Evolutionary conservation across 2,888 invertebrate genomes (phyloP).

Genomic region (Neelides folsomi): DNA sequence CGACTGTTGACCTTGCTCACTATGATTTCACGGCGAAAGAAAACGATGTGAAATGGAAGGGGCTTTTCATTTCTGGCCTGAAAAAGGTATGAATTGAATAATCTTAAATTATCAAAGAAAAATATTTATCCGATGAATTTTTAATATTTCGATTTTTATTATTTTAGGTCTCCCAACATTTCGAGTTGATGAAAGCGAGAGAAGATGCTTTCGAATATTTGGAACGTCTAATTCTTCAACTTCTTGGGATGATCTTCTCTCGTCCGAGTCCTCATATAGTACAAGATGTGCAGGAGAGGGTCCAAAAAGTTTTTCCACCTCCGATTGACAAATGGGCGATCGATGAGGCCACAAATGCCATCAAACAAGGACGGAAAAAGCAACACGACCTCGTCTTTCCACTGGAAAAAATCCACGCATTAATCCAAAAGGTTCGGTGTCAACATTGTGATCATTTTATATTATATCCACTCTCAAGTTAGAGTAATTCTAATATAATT

Average conservation of each 20-base stretch:
- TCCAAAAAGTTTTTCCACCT: slow-evolving; percentile 81
- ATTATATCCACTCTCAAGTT: no score
- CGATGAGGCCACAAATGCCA: slow-evolving; percentile 70
- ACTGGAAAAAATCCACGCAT: slow-evolving; percentile 74
- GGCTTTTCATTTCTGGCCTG: slow-evolving; percentile 71
- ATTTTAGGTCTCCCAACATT: slow-evolving; percentile 70
- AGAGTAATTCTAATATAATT: no score
- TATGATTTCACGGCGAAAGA: slow-evolving; percentile 81
- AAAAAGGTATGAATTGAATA: slow-evolving; percentile 72
- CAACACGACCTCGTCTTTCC: slow-evolving; percentile 58
- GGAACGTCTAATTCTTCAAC: slow-evolving; percentile 74
- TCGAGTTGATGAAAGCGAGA: slow-evolving; percentile 68
- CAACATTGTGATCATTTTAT: no score
- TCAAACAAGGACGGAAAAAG: slow-evolving; percentile 61
- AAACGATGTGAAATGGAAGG: slow-evolving; percentile 83
- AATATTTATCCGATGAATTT: no score
- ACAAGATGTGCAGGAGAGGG: slow-evolving; percentile 84
- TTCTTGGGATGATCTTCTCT: slow-evolving; percentile 76
- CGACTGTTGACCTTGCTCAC: slow-evolving; percentile 19
- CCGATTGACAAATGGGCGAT: slow-evolving; percentile 90
- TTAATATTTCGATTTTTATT: slow-evolving; percentile 14
- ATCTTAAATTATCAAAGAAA: no score
- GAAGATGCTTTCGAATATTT: slow-evolving; percentile 86
- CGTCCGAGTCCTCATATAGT: slow-evolving; percentile 48
- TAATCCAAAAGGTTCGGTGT: slow-evolving; percentile 57